phyloP scores from a whole-genome alignment of 2,888 invertebrate genomes.

The Yponomeuta plumbellus region DNA sequence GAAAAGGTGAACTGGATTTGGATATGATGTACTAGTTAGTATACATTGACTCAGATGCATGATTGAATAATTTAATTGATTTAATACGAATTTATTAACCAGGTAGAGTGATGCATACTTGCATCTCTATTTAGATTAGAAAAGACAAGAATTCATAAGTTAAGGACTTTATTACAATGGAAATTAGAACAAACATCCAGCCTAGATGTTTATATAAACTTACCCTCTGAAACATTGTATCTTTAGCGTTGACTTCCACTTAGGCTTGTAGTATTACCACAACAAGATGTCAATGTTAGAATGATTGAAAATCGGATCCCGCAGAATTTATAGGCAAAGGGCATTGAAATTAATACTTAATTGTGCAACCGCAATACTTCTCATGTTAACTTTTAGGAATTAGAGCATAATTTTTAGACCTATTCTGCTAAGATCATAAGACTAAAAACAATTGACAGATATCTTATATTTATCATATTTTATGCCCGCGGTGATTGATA shows the following conservation, averaged over 20 bases:
- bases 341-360: conserved; percentile 59
- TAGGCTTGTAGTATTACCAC: not conserved
- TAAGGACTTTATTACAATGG: not conserved
- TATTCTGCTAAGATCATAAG: conserved; percentile 31
- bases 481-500: no score
- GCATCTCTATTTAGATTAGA: not conserved
- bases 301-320: conserved; percentile 39
- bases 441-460: not conserved
- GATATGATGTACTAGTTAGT: conserved; percentile 2
- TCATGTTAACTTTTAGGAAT: not conserved
- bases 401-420: conserved; percentile 18
- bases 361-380: conserved; percentile 41
- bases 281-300: conserved; percentile 25
- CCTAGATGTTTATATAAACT: not conserved
- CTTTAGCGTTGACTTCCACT: not conserved
- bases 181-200: not conserved
- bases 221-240: conserved; percentile 13
- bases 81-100: not conserved
- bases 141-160: not conserved
- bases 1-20: not conserved
- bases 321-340: conserved; percentile 59
- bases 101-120: not conserved
- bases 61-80: not conserved
- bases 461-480: no score
- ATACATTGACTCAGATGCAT: conserved; percentile 14